Conservation (phyloP, 2,888 invertebrate species). For the Pseudococcus jackbeardsleyi region DNA sequence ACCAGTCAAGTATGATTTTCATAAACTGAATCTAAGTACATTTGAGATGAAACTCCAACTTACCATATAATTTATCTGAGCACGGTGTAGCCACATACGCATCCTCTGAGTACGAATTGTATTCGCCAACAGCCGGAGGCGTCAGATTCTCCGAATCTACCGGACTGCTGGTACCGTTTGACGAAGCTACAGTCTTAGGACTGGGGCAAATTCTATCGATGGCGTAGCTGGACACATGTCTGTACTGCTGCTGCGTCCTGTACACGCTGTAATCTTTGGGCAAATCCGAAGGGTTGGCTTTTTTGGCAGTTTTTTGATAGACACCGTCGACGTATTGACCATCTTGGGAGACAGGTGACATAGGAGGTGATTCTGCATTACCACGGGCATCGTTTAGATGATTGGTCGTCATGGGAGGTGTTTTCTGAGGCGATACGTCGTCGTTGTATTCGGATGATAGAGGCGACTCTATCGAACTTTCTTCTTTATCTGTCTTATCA, state of each 20-base stretch:
- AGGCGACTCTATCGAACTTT: slow-evolving; percentile 59
- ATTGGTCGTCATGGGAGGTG: slow-evolving; percentile 53
- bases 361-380: slow-evolving; percentile 54
- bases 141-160: slow-evolving; percentile 59
- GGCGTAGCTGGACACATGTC: slow-evolving; percentile 53
- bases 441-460: slow-evolving; percentile 63
- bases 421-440: slow-evolving; percentile 51
- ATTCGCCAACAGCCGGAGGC: slow-evolving; percentile 41
- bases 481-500: slow-evolving; percentile 58
- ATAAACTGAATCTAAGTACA: background rate
- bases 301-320: background rate
- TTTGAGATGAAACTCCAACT: background rate
- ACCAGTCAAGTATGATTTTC: background rate
- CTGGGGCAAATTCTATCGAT: slow-evolving; percentile 59
- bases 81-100: background rate
- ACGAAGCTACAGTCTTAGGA: slow-evolving; percentile 60
- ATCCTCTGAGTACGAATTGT: slow-evolving; percentile 56
- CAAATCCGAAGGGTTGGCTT: background rate
- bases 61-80: slow-evolving; percentile 58
- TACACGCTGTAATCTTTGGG: slow-evolving; percentile 62
- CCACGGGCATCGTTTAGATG: slow-evolving; percentile 5
- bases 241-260: slow-evolving; percentile 38
- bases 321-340: background rate
- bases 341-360: slow-evolving; percentile 61
- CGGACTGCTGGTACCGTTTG: slow-evolving; percentile 58